These are phyloP conservation scores for Drosophila quadrilineata DNA, from an alignment of 1,140 invertebrate species.

Conservation along the genomic window DNA sequence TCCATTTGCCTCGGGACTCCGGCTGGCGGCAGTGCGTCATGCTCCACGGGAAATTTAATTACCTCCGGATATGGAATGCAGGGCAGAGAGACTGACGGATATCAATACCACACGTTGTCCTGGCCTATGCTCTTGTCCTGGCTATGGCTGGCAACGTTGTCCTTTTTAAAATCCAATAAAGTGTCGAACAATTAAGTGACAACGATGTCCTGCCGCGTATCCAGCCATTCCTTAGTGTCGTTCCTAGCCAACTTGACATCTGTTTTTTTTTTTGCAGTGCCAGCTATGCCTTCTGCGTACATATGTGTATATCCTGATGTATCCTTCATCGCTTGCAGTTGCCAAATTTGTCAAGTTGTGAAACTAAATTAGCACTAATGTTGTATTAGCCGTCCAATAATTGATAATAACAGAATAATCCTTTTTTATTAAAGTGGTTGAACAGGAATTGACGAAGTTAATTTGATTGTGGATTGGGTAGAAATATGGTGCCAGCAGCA, in stretches of 20 bases:
- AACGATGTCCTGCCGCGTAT: constrained; percentile 64
- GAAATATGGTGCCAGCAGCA: too few relatives aligned
- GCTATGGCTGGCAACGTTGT: constrained; percentile 9
- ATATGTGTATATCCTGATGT: too few relatives aligned
- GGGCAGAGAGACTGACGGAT: constrained; percentile 2
- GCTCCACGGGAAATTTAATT: constrained; percentile 76
- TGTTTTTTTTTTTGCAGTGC: constrained; percentile 2
- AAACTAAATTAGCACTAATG: constrained; percentile 52
- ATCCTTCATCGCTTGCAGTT: constrained; percentile 34
- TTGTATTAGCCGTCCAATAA: constrained; percentile 43
- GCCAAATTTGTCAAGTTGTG: constrained; percentile 17
- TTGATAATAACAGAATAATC: background rate
- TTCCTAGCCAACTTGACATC: constrained; percentile 6
- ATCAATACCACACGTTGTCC: constrained; percentile 3
- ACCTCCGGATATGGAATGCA: constrained; percentile 40
- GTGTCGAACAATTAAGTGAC: constrained; percentile 74
- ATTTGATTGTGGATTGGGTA: too few relatives aligned
- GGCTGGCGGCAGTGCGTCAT: constrained; percentile 57
- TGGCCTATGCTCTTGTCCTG: background rate
- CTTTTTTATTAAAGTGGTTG: too few relatives aligned
- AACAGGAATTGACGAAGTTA: too few relatives aligned
- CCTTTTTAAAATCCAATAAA: constrained; percentile 78
- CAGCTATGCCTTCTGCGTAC: too few relatives aligned
- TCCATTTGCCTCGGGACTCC: constrained; percentile 36
- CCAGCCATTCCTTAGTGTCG: constrained; percentile 10